Evolutionary conservation across 1,140 invertebrate species (phyloP).

Genomic region (Parapsyche elsis): DNA sequence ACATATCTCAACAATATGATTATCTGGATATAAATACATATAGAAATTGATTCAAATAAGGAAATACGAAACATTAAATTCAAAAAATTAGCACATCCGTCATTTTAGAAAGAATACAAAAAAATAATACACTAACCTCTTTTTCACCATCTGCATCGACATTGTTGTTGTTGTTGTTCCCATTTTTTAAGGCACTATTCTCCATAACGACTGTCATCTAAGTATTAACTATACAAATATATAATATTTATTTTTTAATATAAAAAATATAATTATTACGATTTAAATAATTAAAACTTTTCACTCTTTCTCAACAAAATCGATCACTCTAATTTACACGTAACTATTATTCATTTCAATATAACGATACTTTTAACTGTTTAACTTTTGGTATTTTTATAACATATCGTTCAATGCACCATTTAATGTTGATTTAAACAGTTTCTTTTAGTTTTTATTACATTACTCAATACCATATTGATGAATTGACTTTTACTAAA

Average conservation of each 20-base stretch:
- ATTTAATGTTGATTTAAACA: neutral
- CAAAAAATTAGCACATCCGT: too few relatives aligned
- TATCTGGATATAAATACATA: too few relatives aligned
- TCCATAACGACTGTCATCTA: constrained; percentile 66
- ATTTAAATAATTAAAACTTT: neutral
- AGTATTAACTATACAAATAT: constrained; percentile 52
- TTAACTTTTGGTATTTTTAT: neutral
- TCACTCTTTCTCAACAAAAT: neutral
- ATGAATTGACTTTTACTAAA: neutral
- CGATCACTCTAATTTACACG: neutral
- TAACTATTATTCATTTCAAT: neutral
- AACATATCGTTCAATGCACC: neutral
- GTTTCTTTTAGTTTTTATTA: neutral
- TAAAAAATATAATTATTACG: constrained; percentile 21
- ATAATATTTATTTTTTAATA: neutral
- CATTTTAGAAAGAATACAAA: too few relatives aligned
- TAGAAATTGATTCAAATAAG: too few relatives aligned
- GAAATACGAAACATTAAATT: too few relatives aligned
- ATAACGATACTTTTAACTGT: neutral
- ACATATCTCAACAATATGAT: too few relatives aligned
- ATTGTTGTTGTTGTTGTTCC: constrained; percentile 69
- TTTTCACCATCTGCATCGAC: constrained; percentile 64
- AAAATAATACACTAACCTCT: constrained; percentile 61
- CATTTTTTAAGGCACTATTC: constrained; percentile 70
- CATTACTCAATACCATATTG: neutral